phyloP scores from a whole-genome alignment of 2,888 invertebrate genomes.

The Brenthis hecate region DNA sequence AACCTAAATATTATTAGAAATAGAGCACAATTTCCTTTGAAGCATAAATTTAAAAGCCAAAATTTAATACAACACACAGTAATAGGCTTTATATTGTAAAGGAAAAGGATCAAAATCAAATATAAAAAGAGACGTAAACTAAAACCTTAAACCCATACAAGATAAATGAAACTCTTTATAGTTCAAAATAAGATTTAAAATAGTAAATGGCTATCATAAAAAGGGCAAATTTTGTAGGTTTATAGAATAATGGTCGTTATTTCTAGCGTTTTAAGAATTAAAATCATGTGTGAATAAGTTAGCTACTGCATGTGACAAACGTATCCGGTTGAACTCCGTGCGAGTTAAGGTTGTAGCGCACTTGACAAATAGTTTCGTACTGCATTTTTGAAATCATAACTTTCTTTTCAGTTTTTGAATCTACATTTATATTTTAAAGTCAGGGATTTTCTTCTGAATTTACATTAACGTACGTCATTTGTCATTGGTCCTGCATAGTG shows the following conservation, averaged over 20 bases:
- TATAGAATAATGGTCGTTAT: conserved; percentile 26
- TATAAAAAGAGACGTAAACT: conserved; percentile 1
- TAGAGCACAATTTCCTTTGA: background rate
- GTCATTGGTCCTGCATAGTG: too few relatives aligned
- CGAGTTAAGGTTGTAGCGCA: conserved; percentile 24
- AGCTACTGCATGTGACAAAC: conserved; percentile 38
- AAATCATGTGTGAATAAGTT: conserved; percentile 7
- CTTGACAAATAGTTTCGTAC: background rate
- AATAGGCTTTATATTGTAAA: conserved; percentile 6
- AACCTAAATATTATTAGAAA: background rate
- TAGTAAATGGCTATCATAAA: background rate
- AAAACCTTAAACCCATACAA: background rate
- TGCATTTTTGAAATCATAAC: background rate
- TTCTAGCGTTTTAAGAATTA: conserved; percentile 1
- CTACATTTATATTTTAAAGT: too few relatives aligned
- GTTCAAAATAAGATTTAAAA: conserved; percentile 1
- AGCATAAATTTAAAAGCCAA: background rate
- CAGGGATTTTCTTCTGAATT: too few relatives aligned
- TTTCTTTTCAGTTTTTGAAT: too few relatives aligned
- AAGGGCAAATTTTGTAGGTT: background rate
- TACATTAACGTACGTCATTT: too few relatives aligned
- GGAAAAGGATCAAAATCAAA: conserved; percentile 19
- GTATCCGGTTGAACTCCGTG: conserved; percentile 31
- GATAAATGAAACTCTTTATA: background rate
- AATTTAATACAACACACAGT: conserved; percentile 9